Evolutionary conservation across 1,140 invertebrate genomes (phyloP), one percentile per base, ranked within the genome.

Genomic region (Venturia canescens): DNA sequence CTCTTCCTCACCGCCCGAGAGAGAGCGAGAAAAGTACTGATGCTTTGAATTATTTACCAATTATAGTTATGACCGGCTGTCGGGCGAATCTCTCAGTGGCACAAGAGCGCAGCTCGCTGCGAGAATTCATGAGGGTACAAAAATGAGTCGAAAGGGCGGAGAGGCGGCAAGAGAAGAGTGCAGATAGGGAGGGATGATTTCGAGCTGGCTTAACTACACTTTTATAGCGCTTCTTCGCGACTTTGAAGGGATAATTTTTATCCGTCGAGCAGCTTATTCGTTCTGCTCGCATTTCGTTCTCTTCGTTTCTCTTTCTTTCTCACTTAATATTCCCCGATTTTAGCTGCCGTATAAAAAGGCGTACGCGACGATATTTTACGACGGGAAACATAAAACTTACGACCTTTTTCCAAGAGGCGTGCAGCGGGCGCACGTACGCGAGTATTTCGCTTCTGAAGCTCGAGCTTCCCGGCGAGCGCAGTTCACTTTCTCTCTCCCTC

Each of bases 161-260:
- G 38, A 44, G 38, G 13, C 5, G 38, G 13, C 5, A 44, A 50
- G 66, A 69, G 26, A 69, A 69, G 66, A 69, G 27, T 31, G 66
- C 63, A 38, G 67, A 26, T 11, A 44, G 44, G 38, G 53, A 15
- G 53, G 27, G 16, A 27, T 11, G 23, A 60, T 60, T 76, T 76
- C 27, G 50, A 29, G 72, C 26, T 76, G 72, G 78, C 78, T 80
- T 80, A 80, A 80, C 78, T 72, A 80, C 78, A 80, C 71, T 80
- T 80, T 80, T 80, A 80, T 77, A 77, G 71, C 80, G 80, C 63
- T 80, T 80, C 80, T 80, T 76, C 27, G 72, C 75, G 80, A 77
- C 75, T 81, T 78, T 81, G 77, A 81, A 81, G 80, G 80, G 80
- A 81, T 81, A 77, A 81, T 81, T 81, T 81, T 81, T 81, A 81